Evolutionary conservation across 2,888 invertebrate genomes (phyloP), one percentile per base, ranked within the genome.

Genomic region (Diachrysia chrysitis): DNA sequence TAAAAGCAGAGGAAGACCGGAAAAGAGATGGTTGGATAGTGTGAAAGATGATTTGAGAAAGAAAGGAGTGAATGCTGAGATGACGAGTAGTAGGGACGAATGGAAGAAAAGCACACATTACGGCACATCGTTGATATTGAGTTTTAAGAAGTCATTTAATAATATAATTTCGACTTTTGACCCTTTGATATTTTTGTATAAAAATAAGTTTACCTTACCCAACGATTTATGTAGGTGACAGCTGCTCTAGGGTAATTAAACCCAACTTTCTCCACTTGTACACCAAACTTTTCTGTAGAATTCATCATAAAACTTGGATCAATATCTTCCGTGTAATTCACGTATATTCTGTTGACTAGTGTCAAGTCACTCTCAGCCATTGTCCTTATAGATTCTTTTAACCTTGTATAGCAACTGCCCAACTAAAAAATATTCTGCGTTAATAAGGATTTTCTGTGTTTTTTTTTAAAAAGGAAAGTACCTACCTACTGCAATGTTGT

Each of bases 261-360:
- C 0, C 88, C 85, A 2, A 91, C 82, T 76, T 83, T 89, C 0
- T 88, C 86, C 0, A 90, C 85, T n/a, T 78, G 72, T 0, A 92
- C 85, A 2, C 91, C 92, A 59, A 75, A 88, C 0, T 71, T 29
- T 0, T 63, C 48, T 0, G 69, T 73, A 0, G 87, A 81, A 51
- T 89, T 82, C 1, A 54, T 37, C 0, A 85, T 48, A 46, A 92
- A 90, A 0, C 16, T 59, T 0, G 73, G 57, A 6, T 85, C 66
- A 1, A 92, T 67, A 3, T 82, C 79, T 0, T 81, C 65, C 0
- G 80, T 84, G 21, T 90, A 88, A 62, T 89, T 85, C 0, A 92
- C 46, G 63, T 87, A 91, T 3, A 93, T 85, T 66, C 85, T 87
- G 68, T 88, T 92, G 2, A 87, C 56, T 14, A 85, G 64, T 0